Evolutionary conservation across 2,888 invertebrate species (phyloP), one percentile per base, ranked within the genome.

Genomic region (Carterocephalus palaemon): DNA sequence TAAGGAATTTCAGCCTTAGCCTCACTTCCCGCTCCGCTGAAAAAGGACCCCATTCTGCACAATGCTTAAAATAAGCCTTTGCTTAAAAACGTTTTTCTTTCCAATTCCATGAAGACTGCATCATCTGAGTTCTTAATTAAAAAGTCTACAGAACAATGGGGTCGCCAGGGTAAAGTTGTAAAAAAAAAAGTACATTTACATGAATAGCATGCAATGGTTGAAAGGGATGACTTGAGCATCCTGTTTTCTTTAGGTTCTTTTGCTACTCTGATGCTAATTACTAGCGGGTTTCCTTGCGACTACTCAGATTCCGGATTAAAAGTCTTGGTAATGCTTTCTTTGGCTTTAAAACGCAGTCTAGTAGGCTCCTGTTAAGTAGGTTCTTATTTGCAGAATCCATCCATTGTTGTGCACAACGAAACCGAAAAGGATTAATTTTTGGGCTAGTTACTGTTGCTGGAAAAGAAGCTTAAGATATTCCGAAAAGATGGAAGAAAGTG

Each of bases 91-190:
- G 33, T 42, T 42, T 42, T 42, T 43, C 38, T 48, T 42, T 48
- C 26, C 38, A 37, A 33, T 42, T 43, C 42, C 26, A 29, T 43
- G 32, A 41, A 38, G 33, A 43, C 38, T 42, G 47, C 38, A 39
- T 48, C 47, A 42, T 42, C 42, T 32, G 47, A 41, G 37, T 37
- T 42, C 42, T 42, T 43, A 38, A 48, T 42, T 48, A 41, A 41
- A 47, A 47, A 43, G 29, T 36, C 34, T 33, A 17, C 23, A 26
- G 20, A 39, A 48, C 47, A 48, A 48, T 48, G 33, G 24, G 47
- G 37, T 43, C 33, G 38, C 28, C 15, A 32, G 38, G 42, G 28
- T 34, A 48, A 38, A 48, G 32, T n/a, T n/a, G n/a, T n/a, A n/a
- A n/a, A 23, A 37, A 37, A 22, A 34, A 28, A 32, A 31, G 15